Conservation (phyloP, 2,888 invertebrate species). For the Drosophila paramelanica region DNA sequence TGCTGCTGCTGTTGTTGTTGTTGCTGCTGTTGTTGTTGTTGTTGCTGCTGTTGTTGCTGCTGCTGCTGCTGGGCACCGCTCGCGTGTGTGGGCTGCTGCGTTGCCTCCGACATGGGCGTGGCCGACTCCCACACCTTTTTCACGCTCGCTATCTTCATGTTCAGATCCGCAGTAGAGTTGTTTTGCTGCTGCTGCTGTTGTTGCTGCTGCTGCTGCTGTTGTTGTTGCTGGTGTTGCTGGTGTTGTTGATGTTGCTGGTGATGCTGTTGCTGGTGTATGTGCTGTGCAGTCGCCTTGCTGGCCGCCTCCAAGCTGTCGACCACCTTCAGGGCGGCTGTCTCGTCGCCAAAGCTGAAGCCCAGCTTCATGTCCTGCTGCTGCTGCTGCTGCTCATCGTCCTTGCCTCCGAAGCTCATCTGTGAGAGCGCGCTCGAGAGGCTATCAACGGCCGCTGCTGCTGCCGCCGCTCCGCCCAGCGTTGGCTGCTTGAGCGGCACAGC, state of each 20-base stretch:
- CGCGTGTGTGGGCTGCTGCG: constrained; percentile 40
- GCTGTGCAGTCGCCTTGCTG: constrained; percentile 62
- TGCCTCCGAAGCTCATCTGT: constrained; percentile 87
- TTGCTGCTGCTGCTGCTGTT: constrained; percentile 71
- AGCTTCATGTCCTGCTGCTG: constrained; percentile 95
- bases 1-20: constrained; percentile 42
- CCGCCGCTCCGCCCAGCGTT: constrained; percentile 31
- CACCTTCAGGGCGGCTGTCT: constrained; percentile 66
- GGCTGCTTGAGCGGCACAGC: constrained; percentile 30
- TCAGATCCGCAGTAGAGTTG: constrained; percentile 94
- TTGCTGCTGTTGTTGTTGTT: constrained; percentile 41
- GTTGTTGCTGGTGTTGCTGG: constrained; percentile 68
- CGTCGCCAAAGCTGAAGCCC: constrained; percentile 93
- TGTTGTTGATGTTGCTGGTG: constrained; percentile 82
- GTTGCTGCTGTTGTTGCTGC: constrained; percentile 34
- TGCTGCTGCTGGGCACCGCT: constrained; percentile 63
- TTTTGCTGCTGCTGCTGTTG: constrained; percentile 86
- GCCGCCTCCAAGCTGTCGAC: constrained; percentile 81
- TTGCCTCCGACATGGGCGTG: constrained; percentile 87
- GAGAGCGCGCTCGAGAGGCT: constrained; percentile 87
- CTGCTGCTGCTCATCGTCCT: constrained; percentile 86
- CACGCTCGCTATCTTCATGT: constrained; percentile 96
- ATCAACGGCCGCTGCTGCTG: constrained; percentile 82
- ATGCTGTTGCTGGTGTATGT: constrained; percentile 82
- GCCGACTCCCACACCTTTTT: constrained; percentile 92